Evolutionary conservation across 30 jellyfish, hydroid and myxozoan species (phyloP).

Genomic region (Cassiopea andromeda): DNA sequence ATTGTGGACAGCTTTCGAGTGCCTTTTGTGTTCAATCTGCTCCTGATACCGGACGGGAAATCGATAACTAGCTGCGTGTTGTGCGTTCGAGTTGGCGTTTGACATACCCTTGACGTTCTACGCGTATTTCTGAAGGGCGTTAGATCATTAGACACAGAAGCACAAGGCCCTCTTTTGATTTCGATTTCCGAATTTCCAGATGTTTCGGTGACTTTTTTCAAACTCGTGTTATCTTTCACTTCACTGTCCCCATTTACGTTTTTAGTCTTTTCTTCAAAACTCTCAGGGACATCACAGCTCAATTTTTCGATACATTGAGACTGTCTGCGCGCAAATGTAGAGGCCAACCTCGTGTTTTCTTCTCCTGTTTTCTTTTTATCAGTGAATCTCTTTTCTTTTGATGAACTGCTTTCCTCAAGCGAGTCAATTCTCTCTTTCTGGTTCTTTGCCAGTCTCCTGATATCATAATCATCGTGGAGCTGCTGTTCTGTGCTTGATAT

Average conservation of each 20-base stretch:
- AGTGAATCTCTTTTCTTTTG: background rate
- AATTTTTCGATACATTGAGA: background rate
- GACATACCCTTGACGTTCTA: conserved; percentile 1
- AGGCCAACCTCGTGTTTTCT: background rate
- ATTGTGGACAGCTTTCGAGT: conserved; percentile 19
- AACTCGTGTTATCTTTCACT: background rate
- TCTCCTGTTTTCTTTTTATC: background rate
- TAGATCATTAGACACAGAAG: background rate
- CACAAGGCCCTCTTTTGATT: background rate
- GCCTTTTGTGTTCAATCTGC: conserved; percentile 20
- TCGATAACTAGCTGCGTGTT: background rate
- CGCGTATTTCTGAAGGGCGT: background rate
- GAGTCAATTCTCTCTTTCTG: background rate
- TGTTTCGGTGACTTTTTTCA: background rate
- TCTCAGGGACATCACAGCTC: background rate
- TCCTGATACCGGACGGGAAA: background rate
- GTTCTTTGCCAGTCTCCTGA: background rate
- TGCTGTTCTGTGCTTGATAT: background rate
- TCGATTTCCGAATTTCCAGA: background rate
- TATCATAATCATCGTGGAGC: background rate
- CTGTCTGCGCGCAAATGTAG: background rate
- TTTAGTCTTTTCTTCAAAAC: background rate
- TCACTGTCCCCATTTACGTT: background rate
- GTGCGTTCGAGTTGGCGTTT: conserved; percentile 12
- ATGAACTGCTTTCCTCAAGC: background rate